A percentile compares a stretch with the other conserved stretches of the same genome.
phyloP scores from a whole-genome alignment of 2,888 invertebrate genomes.

The Coenonympha arcania region DNA sequence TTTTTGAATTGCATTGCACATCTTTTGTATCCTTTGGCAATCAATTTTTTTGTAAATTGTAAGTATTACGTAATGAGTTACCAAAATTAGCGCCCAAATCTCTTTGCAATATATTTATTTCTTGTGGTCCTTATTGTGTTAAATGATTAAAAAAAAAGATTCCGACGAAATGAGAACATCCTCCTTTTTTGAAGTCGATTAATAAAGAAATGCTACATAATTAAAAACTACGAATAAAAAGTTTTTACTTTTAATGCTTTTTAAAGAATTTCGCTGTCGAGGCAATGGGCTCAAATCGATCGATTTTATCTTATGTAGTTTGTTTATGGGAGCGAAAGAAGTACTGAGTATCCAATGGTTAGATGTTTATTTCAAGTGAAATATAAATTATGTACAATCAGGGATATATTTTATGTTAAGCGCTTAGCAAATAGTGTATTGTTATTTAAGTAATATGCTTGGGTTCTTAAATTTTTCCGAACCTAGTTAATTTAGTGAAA shows the following conservation, averaged over 20 bases:
- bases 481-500: not conserved
- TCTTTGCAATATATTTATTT: not conserved
- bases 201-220: too few relatives aligned
- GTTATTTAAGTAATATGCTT: not conserved
- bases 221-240: too few relatives aligned
- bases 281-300: constrained; percentile 13
- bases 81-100: not conserved
- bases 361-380: not conserved
- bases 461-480: not conserved
- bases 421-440: not conserved
- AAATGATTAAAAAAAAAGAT: too few relatives aligned
- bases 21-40: not conserved
- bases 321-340: not conserved
- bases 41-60: not conserved
- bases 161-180: too few relatives aligned
- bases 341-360: not conserved
- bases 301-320: constrained; percentile 19
- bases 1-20: too few relatives aligned
- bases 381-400: not conserved
- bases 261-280: not conserved
- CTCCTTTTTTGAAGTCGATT: too few relatives aligned
- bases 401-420: constrained; percentile 1
- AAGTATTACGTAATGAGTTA: not conserved
- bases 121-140: too few relatives aligned
- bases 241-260: too few relatives aligned